A percentile compares a stretch with the other conserved stretches of the same genome.
Conservation (phyloP, 2,888 invertebrate genomes). For the Corbicula japonica region DNA sequence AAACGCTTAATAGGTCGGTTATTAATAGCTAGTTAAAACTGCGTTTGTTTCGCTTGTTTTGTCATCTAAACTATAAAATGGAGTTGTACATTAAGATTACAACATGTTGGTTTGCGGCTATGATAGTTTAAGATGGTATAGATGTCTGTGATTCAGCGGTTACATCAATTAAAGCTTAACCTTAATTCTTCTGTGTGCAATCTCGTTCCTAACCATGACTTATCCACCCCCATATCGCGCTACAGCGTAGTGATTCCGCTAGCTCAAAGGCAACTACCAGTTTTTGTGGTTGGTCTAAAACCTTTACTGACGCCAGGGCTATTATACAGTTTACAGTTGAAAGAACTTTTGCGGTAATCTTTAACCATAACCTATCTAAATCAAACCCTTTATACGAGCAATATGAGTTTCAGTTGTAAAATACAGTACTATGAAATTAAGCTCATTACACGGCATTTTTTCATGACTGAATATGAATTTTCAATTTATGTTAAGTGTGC, state of each 20-base stretch:
- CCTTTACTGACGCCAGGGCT: slow-evolving; percentile 32
- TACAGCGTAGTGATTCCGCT: slow-evolving; percentile 16
- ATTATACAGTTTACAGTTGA: slow-evolving; percentile 43
- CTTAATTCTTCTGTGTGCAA: slow-evolving; percentile 4
- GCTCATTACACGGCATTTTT: slow-evolving; percentile 36
- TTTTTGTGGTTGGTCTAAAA: slow-evolving; percentile 34
- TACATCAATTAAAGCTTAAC: slow-evolving; percentile 1
- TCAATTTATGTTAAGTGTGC: slow-evolving; percentile 25
- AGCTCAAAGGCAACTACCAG: slow-evolving; percentile 15
- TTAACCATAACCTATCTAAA: slow-evolving; percentile 36
- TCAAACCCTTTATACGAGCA: slow-evolving; percentile 27
- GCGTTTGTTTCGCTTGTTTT: too few species aligned
- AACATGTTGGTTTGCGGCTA: too few species aligned
- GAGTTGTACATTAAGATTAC: too few species aligned
- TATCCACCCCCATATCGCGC: slow-evolving; percentile 26
- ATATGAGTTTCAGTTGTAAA: slow-evolving; percentile 30
- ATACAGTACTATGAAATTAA: slow-evolving; percentile 27
- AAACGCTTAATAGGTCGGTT: too few species aligned
- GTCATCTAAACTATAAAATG: too few species aligned
- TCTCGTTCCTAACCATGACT: background rate
- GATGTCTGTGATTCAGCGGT: slow-evolving; percentile 1
- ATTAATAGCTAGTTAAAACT: too few species aligned
- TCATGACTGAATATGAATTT: slow-evolving; percentile 21
- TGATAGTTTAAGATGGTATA: background rate
- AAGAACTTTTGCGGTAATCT: slow-evolving; percentile 22